Percentiles rank a stretch among this genome's conserved stretches.
Conservation (phyloP, 2,888 invertebrate genomes). For the Metopia argyrocephala region DNA sequence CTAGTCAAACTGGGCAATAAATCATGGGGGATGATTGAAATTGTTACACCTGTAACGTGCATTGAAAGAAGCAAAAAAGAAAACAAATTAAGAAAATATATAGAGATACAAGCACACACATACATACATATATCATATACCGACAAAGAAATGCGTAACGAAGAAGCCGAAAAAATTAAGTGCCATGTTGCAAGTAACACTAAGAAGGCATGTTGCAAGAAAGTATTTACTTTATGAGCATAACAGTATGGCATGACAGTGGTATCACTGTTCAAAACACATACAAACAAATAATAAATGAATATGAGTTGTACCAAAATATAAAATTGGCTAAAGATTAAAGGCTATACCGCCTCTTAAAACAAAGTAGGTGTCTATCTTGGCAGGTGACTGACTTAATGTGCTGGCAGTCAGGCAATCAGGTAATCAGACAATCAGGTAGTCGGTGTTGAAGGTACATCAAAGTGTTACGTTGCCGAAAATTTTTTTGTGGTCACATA, state of each 20-base stretch:
- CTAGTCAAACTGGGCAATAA: slow-evolving; percentile 39
- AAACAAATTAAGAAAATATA: too few relatives aligned
- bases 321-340: slow-evolving; percentile 45
- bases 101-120: background rate
- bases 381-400: slow-evolving; percentile 55
- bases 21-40: slow-evolving; percentile 56
- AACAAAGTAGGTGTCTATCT: slow-evolving; percentile 55
- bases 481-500: slow-evolving; percentile 36
- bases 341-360: slow-evolving; percentile 47
- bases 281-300: background rate
- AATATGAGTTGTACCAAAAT: slow-evolving; percentile 16
- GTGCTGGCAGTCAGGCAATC: background rate
- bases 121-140: background rate
- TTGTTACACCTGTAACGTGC: slow-evolving; percentile 60
- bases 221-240: too few relatives aligned
- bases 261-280: slow-evolving; percentile 4
- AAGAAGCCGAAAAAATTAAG: slow-evolving; percentile 49
- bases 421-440: slow-evolving; percentile 46
- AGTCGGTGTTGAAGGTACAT: background rate
- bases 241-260: background rate
- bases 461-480: slow-evolving; percentile 31
- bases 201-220: slow-evolving; percentile 15
- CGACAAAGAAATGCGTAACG: slow-evolving; percentile 57
- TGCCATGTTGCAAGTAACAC: slow-evolving; percentile 25
- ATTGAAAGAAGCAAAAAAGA: too few relatives aligned